Base-by-base conservation (phyloP, 2,888 invertebrate species). In the Eurois occulta region DNA sequence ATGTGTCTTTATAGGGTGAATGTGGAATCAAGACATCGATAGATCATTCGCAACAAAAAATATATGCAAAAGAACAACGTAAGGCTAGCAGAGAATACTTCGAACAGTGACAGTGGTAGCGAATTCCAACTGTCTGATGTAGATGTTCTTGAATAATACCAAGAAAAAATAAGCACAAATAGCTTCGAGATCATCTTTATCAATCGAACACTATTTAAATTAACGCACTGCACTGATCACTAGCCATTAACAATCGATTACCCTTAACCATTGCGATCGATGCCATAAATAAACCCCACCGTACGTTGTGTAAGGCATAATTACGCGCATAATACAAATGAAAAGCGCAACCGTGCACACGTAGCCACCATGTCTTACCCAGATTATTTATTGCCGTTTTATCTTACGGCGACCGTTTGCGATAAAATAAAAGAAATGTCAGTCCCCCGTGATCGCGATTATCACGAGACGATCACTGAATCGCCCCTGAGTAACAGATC, bases 371-470 rank as follows among this genome's bases (percentile, higher is more conserved):
- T 91, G 95, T 95, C 95, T 92, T 92, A 90, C 89, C 91, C 77
- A 89, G 92, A 95, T 95, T 95, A 96, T 96, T 96, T 96, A 96
- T 95, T 96, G 91, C 95, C 90, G 91, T 92, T 96, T 96, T 96
- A 96, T 96, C 95, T 95, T 91, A 92, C 91, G 87, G 92, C 93
- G 94, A 94, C 94, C 93, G 94, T 94, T 92, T 91, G 93, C 92
- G 95, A 95, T 96, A 95, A 96, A 96, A 96, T 95, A 96, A 95
- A 95, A 96, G 95, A 96, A 96, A 95, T 94, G 94, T 95, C 96
- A 94, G 93, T 89, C 90, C 89, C 91, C 94, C 93, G 93, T 94
- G 95, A 95, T 96, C 95, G 95, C 94, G 95, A 95, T 96, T 96
- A 96, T 95, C 96, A 93, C 93, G 91, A 92, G 92, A 92, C 94